Evolutionary conservation across 2,113 vertebrate species (phyloP).

Genomic region (Hippocampus abdominalis): DNA sequence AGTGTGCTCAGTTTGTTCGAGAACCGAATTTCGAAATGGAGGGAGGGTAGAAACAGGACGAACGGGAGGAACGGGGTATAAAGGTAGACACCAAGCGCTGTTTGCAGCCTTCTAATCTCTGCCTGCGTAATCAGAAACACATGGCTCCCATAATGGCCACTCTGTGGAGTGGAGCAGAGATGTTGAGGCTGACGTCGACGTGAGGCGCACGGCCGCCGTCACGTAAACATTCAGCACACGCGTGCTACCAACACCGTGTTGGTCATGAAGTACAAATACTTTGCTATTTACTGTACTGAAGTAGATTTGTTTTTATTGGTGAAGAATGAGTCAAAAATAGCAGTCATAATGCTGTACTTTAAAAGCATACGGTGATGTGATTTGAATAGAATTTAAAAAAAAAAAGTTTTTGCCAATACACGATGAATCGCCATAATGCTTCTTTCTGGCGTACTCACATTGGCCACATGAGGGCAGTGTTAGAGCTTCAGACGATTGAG

Average conservation of each 20-base stretch:
- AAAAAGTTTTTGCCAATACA: no score
- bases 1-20: no score
- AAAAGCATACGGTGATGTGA: no score
- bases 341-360: no score
- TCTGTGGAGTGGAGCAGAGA: slow-evolving; percentile 46
- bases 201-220: slow-evolving; percentile 8
- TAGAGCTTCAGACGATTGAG: no score
- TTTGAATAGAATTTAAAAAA: no score
- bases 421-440: no score
- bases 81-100: slow-evolving; percentile 45
- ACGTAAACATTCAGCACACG: slow-evolving; percentile 23
- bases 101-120: slow-evolving; percentile 64
- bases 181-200: slow-evolving; percentile 39
- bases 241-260: slow-evolving; percentile 6
- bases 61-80: neutral
- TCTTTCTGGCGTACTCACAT: no score
- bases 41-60: neutral
- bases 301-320: no score
- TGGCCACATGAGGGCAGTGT: no score
- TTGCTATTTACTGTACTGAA: neutral
- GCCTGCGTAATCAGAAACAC: slow-evolving; percentile 68
- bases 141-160: slow-evolving; percentile 66
- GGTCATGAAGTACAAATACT: neutral
- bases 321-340: no score
- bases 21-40: no score